A percentile compares a stretch with the other conserved stretches of the same genome.
Conservation (phyloP, 2,113 vertebrate genomes). For the Mastomys natalensis region DNA sequence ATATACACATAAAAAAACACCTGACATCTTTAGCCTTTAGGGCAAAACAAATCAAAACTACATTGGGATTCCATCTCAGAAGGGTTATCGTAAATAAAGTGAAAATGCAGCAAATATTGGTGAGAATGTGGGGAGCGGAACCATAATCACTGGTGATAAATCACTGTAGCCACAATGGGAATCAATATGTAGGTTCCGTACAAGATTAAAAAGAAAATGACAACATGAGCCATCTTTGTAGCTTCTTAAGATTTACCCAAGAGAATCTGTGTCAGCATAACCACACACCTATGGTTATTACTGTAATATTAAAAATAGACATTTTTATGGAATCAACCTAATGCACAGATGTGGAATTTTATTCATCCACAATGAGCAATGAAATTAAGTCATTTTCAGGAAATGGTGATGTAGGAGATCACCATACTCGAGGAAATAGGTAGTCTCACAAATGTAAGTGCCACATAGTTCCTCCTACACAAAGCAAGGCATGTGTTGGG, state of each 20-base stretch:
- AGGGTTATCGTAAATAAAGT: not conserved
- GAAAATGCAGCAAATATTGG: not conserved
- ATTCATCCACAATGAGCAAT: not conserved
- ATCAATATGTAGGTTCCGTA: not conserved
- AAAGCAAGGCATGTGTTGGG: too few relatives aligned
- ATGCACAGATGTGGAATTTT: not conserved
- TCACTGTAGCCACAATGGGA: not conserved
- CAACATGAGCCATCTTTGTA: not conserved
- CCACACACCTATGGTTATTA: not conserved
- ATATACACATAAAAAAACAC: not conserved
- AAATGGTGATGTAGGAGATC: not conserved
- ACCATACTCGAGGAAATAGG: not conserved
- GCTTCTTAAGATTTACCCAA: not conserved
- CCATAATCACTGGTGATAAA: not conserved
- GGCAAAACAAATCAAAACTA: not conserved
- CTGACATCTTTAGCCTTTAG: not conserved
- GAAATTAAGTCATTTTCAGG: not conserved
- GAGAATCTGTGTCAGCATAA: not conserved
- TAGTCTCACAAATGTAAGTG: not conserved
- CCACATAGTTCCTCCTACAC: not conserved
- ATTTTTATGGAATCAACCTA: not conserved
- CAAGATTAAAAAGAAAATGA: not conserved
- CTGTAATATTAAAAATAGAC: not conserved
- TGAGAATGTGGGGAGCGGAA: not conserved
- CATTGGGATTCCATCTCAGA: not conserved